Conservation (phyloP, 2,797 vertebrate species). For the Prionace glauca region DNA sequence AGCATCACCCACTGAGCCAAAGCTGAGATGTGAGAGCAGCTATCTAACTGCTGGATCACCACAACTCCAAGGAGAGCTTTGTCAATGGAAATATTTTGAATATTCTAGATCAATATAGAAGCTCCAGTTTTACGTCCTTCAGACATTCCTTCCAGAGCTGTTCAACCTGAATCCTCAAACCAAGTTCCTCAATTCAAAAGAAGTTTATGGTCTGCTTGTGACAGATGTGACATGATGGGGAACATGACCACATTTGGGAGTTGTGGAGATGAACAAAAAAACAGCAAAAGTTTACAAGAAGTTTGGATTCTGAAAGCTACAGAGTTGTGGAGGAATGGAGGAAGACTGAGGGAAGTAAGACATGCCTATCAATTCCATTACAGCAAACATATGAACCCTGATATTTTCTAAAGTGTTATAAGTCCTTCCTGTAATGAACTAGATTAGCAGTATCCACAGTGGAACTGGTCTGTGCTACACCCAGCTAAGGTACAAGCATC, state of each 20-base stretch:
- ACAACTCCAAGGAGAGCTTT: background rate
- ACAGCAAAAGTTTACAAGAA: background rate
- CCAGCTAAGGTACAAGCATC: background rate
- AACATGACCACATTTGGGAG: background rate
- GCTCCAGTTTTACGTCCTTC: background rate
- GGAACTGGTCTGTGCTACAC: background rate
- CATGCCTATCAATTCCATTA: background rate
- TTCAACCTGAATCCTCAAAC: too few relatives aligned
- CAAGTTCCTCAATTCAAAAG: background rate
- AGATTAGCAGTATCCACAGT: background rate
- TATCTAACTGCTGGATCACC: background rate
- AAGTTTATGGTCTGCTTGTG: background rate
- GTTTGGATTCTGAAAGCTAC: background rate
- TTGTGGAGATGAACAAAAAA: background rate
- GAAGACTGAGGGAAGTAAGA: background rate
- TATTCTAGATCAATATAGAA: background rate
- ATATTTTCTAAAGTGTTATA: background rate
- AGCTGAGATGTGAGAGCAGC: background rate
- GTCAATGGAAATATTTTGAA: background rate
- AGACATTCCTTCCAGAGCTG: too few relatives aligned
- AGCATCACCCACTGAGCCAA: background rate
- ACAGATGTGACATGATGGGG: background rate
- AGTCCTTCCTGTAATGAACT: background rate
- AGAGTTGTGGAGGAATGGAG: background rate
- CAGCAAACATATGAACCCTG: background rate